Evolutionary conservation across 2,113 vertebrate genomes (phyloP).

Genomic region (Todiramphus chloris): DNA sequence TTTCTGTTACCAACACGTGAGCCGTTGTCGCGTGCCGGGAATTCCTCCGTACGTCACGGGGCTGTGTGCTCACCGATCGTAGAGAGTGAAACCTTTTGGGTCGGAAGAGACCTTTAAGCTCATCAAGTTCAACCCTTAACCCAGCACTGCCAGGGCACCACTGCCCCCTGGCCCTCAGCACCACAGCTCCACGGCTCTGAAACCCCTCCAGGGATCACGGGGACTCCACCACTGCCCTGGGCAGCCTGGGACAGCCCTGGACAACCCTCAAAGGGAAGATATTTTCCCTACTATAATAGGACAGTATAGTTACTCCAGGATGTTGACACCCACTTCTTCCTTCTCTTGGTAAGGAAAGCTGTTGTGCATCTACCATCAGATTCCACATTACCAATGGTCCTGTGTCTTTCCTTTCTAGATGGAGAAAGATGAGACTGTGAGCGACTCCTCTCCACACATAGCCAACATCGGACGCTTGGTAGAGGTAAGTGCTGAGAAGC

Average conservation of each 20-base stretch:
- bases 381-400: background rate
- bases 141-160: no score
- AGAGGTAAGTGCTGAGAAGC: constrained; percentile 81
- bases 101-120: no score
- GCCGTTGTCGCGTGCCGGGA: rapidly evolving
- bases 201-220: background rate
- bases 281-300: background rate
- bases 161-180: no score
- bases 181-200: no score
- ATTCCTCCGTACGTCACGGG: rapidly evolving
- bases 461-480: constrained; percentile 98
- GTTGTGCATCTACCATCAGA: rapidly evolving
- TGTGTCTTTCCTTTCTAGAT: constrained; percentile 74
- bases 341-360: background rate
- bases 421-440: constrained; percentile 97
- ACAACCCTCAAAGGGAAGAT: background rate
- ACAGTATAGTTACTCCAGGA: background rate
- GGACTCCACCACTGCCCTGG: background rate
- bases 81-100: no score
- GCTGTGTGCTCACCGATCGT: background rate
- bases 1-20: rapidly evolving
- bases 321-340: background rate
- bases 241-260: background rate
- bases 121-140: no score
- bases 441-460: constrained; percentile 95